phyloP scores from a whole-genome alignment of 2,888 invertebrate genomes.

The Micropterix aruncella region DNA sequence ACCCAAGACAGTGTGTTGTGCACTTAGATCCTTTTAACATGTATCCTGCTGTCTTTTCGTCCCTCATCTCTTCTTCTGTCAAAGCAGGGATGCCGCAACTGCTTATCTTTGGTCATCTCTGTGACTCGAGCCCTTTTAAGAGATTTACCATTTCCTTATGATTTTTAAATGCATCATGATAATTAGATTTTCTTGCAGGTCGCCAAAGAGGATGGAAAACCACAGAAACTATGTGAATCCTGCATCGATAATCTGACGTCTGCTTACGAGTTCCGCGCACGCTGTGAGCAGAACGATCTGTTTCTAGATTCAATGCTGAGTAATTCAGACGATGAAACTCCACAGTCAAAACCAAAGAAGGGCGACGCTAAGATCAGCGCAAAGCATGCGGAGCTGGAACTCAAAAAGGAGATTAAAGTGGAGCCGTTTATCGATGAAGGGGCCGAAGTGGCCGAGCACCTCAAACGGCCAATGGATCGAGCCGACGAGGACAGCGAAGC shows the following conservation, averaged over 20 bases:
- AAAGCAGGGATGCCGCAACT: too few relatives aligned
- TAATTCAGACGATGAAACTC: neutral
- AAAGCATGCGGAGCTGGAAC: neutral
- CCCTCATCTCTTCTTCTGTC: too few relatives aligned
- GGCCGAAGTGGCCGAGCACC: neutral
- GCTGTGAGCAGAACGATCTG: neutral
- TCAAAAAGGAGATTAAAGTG: neutral
- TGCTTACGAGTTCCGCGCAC: neutral
- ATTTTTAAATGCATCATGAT: too few relatives aligned
- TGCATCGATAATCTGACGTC: neutral
- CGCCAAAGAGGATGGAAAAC: neutral
- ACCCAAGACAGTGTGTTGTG: too few relatives aligned
- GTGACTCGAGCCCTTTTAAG: too few relatives aligned
- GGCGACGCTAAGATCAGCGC: neutral
- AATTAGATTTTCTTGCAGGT: neutral
- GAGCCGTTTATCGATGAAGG: neutral
- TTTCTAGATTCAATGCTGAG: neutral
- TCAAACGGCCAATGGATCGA: neutral
- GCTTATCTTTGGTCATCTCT: too few relatives aligned
- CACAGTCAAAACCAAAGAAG: neutral
- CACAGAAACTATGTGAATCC: neutral
- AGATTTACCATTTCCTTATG: too few relatives aligned
- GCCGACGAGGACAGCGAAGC: neutral
- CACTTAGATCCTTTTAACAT: too few relatives aligned
- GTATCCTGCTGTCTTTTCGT: too few relatives aligned